Conservation (phyloP, 2,888 invertebrate species). For the Empis stercorea region DNA sequence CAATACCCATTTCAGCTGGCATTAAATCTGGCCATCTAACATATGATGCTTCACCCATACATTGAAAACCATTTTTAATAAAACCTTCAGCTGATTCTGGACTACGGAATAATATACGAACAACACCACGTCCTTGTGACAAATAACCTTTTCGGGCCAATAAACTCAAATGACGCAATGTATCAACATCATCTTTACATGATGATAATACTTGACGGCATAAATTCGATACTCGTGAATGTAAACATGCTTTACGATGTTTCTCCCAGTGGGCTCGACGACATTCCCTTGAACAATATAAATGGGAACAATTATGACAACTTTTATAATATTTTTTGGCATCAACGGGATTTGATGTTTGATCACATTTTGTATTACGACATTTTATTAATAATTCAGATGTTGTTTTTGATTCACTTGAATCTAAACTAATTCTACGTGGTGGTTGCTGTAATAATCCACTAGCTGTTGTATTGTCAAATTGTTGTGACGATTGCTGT, state of each 20-base stretch:
- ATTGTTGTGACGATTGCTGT: constrained; percentile 8
- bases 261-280: constrained; percentile 86
- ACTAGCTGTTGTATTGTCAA: constrained; percentile 5
- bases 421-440: constrained; percentile 52
- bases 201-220: constrained; percentile 75
- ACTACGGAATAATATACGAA: constrained; percentile 80
- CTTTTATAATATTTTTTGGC: constrained; percentile 78
- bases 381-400: constrained; percentile 47
- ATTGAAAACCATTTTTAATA: constrained; percentile 61
- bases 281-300: constrained; percentile 87
- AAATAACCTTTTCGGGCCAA: constrained; percentile 74
- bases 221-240: constrained; percentile 78
- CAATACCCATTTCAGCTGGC: constrained; percentile 80
- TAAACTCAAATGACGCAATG: constrained; percentile 63
- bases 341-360: constrained; percentile 55
- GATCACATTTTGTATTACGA: constrained; percentile 69
- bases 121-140: constrained; percentile 77
- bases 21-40: constrained; percentile 74
- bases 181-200: constrained; percentile 64
- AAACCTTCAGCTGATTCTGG: constrained; percentile 78
- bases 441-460: constrained; percentile 17
- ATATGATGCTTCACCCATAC: constrained; percentile 70
- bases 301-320: constrained; percentile 88
- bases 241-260: constrained; percentile 80
- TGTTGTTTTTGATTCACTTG: constrained; percentile 35